phyloP scores from a whole-genome alignment of 1,140 invertebrate genomes.

The Papilio helenus region DNA sequence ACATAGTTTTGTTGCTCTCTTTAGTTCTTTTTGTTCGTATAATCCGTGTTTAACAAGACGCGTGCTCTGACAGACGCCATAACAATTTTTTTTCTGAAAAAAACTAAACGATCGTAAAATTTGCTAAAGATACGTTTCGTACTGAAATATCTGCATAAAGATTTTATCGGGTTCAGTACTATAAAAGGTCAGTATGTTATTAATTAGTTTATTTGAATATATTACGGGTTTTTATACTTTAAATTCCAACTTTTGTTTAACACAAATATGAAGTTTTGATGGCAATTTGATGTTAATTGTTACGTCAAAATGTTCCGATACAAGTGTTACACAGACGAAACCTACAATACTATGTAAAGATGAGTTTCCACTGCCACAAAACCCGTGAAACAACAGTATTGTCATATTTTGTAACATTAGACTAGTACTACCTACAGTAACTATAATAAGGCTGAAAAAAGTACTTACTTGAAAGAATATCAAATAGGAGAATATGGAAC shows the following conservation, averaged over 20 bases:
- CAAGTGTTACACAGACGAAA: too few species aligned
- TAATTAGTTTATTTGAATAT: not conserved
- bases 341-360: too few species aligned
- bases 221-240: too few species aligned
- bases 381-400: too few species aligned
- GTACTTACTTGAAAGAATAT: not conserved
- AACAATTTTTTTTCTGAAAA: conserved; percentile 30
- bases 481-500: conserved; percentile 1
- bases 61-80: conserved; percentile 27
- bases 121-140: conserved; percentile 19
- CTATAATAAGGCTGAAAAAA: not conserved
- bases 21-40: not conserved
- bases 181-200: not conserved
- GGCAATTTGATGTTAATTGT: too few species aligned
- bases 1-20: not conserved
- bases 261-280: too few species aligned
- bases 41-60: conserved; percentile 16
- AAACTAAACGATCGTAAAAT: conserved; percentile 27
- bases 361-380: too few species aligned
- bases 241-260: too few species aligned
- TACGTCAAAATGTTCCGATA: too few species aligned
- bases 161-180: conserved; percentile 9
- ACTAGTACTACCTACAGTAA: not conserved
- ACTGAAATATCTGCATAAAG: not conserved
- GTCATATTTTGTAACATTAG: too few species aligned